Conservation (phyloP, 2,797 vertebrate species). For the Enteromius trimaculatus region DNA sequence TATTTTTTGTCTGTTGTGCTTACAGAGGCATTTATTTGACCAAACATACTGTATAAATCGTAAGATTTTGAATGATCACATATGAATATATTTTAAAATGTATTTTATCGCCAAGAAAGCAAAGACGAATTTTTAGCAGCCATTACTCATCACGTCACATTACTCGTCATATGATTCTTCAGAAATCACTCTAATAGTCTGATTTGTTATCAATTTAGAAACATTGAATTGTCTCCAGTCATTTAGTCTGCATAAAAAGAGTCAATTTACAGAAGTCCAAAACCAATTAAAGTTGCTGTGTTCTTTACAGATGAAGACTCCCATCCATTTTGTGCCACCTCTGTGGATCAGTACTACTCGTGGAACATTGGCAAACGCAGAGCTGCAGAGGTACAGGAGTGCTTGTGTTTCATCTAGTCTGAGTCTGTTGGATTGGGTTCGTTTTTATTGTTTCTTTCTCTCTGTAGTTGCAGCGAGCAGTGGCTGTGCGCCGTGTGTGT, state of each 20-base stretch:
- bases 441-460: background rate
- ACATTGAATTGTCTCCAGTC: background rate
- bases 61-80: too few species aligned
- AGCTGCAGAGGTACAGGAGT: constrained; percentile 80
- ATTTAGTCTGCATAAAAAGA: background rate
- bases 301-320: constrained; percentile 81
- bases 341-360: constrained; percentile 92
- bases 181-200: background rate
- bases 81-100: background rate
- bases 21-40: background rate
- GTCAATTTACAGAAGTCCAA: background rate
- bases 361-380: constrained; percentile 98
- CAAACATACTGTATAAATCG: background rate
- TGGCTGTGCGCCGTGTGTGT: constrained; percentile 89
- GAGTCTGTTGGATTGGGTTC: background rate
- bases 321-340: constrained; percentile 90
- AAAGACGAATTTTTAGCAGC: background rate
- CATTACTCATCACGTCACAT: too few species aligned
- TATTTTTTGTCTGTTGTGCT: background rate
- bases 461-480: constrained; percentile 91
- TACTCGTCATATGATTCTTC: background rate
- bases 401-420: background rate
- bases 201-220: background rate
- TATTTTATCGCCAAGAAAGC: background rate
- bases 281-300: background rate